Evolutionary conservation across 2,797 vertebrate species (phyloP).

Genomic region (Phaenicophaeus curvirostris): DNA sequence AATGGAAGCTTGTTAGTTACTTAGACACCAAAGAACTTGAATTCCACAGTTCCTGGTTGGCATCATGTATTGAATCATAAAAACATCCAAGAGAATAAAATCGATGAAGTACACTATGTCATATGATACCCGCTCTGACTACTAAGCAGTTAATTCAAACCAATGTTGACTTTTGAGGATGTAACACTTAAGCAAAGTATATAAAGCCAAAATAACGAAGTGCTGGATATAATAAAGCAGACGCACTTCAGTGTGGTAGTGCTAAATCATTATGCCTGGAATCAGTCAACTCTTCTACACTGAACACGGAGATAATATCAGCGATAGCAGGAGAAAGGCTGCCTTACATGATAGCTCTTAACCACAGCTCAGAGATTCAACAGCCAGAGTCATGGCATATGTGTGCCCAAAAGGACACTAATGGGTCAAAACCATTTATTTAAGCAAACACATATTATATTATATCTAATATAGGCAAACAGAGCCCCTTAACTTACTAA

Average conservation of each 20-base stretch:
- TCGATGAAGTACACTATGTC: not conserved
- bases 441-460: not conserved
- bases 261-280: not conserved
- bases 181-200: not conserved
- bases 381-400: not conserved
- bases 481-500: not conserved
- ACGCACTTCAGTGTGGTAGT: not conserved
- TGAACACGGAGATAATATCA: not conserved
- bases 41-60: not conserved
- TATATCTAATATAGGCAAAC: not conserved
- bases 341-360: not conserved
- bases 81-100: conserved; percentile 2
- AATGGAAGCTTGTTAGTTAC: conserved; percentile 1
- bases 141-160: not conserved
- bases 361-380: not conserved
- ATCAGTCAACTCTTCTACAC: not conserved
- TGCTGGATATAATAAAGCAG: not conserved
- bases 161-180: not conserved
- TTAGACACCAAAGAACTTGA: not conserved
- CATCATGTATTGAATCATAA: not conserved
- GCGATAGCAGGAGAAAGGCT: not conserved
- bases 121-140: not conserved
- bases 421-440: not conserved
- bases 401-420: not conserved
- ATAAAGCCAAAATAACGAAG: not conserved